Evolutionary conservation across 2,113 vertebrate species (phyloP), one percentile per base, ranked within the genome.

Genomic region (Neolamprologus modestus): DNA sequence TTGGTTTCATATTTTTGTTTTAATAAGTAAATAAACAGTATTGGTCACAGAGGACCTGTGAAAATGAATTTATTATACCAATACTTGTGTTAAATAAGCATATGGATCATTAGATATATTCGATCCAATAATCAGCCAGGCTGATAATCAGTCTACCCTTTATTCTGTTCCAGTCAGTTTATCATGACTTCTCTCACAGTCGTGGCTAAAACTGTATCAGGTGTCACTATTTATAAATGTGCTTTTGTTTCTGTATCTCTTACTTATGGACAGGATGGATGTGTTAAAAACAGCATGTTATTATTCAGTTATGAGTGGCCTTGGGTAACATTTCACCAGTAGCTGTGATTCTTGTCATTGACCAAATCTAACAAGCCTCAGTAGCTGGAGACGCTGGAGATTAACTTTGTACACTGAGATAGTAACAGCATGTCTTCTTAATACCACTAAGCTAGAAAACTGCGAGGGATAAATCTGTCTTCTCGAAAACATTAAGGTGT

Each of bases 331-430:
- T 5, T 68, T 68, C 63, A 40, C n/a, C 35, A 68, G 35, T 4
- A 68, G 11, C 35, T 0, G 2, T 68, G 63, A 68, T 21, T 40
- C n/a, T 40, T 68, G 35, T 40, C 35, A 40, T 2, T 40, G 33
- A 4, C 63, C 63, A 14, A 68, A 68, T 68, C 33, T 68, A 37
- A 21, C 35, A 14, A 42, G n/a, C n/a, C 35, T 71, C n/a, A 9
- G 0, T 42, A 40, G 63, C 35, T 42, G 35, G 35, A 4, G 0
- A 24, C 1, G 12, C 5, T 71, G 1, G 19, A 3, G 66, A 7
- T 45, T 0, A 19, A 76, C 66, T 45, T 73, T 26, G 37, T 73
- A 16, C 40, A 76, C 16, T 28, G 24, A 28, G 8, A 11, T 47
- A 19, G 68, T 28, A 47, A 11, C 24, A 47, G 40, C 6, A 47